Evolutionary conservation across 2,113 vertebrate species (phyloP), one percentile per base, ranked within the genome.

Genomic region (Tylochromis polylepis): DNA sequence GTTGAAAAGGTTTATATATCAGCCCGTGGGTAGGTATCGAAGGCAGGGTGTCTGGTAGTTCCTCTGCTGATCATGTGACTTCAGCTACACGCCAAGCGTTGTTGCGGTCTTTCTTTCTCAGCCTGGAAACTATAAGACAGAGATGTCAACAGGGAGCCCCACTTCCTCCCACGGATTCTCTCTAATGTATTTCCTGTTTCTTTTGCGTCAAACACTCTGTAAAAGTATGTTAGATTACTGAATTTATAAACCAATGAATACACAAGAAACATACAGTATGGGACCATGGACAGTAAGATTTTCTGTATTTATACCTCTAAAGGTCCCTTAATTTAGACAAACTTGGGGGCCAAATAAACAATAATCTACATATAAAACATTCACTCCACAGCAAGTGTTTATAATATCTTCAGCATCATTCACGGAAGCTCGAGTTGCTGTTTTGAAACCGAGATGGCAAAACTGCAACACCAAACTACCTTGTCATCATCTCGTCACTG

Each of bases 141-240:
- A 92, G 83, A 90, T 49, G 90, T 84, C 93, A 88, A 92, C 87
- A 94, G 89, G 93, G 93, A 90, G 88, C 85, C 89, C 90, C 91
- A 93, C 90, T 79, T 89, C 87, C 91, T 89, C 94, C 95, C 95
- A 94, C 95, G 94, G 95, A 96, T 96, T 96, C 93, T 92, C 94
- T 95, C 83, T 84, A 11, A 4, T 75, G 70, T 78, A 11, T 67
- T 88, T 72, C 29, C n/a, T 59, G 22, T 8, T 84, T 87, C 59
- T 56, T 83, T 31, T 83, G 85, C 59, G 75, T 79, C 36, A 80
- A 12, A n/a, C 20, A 31, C 8, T 29, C 3, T 36, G 14, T 38
- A 16, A 57, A 4, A 83, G 2, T 22, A 59, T 78, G 15, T 29
- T 12, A 41, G 6, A 43, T 41, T 67, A 18, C 43, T 31, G 6